Base-by-base conservation (phyloP, 2,797 vertebrate species). In the Sylvilagus floridanus region DNA sequence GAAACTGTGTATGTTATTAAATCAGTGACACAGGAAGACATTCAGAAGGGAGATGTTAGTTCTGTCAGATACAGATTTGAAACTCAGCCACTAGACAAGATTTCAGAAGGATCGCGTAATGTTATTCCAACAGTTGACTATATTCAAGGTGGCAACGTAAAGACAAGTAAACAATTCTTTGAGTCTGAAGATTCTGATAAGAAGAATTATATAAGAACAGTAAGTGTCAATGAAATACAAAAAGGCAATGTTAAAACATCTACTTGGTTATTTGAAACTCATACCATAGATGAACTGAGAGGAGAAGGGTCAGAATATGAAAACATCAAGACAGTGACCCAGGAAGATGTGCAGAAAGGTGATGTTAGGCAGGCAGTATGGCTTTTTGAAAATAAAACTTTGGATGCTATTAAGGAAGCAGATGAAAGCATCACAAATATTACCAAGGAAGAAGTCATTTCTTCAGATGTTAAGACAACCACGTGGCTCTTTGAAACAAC, bases 401-500 rank as follows among this genome's bases (percentile, higher is more conserved):
- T 99, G 71, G 99, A 99, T 97, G 98, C 98, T 96, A 98, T 99
- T 96, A 99, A 98, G 82, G 98, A 99, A 96, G 94, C 95, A 14
- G 98, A 98, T 54, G 98, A 99, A 95, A 97, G 86, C 6, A 94
- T 96, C 91, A 88, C 73, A 16, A 95, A 97, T 54, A 50, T 97
- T 4, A 77, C 68, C 87, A 98, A 92, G 50, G 99, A 99, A 97
- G 98, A 99, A 97, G 99, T 99, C 88, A 99, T 99, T 96, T 98
- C 98, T 97, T 98, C 98, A 0, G 99, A 99, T 96, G 99, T 99
- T 52, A 99, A 99, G 97, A 99, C 99, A 79, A 99, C 99, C 93
- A 99, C 98, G 0, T 99, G 99, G 99, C 98, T 99, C 78, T 99
- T 99, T 98, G 99, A 99, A 98, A 99, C 99, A 2, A 99, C 99